Evolutionary conservation across 2,113 vertebrate genomes (phyloP), one percentile per base, ranked within the genome.

Genomic region (Aegypius monachus): DNA sequence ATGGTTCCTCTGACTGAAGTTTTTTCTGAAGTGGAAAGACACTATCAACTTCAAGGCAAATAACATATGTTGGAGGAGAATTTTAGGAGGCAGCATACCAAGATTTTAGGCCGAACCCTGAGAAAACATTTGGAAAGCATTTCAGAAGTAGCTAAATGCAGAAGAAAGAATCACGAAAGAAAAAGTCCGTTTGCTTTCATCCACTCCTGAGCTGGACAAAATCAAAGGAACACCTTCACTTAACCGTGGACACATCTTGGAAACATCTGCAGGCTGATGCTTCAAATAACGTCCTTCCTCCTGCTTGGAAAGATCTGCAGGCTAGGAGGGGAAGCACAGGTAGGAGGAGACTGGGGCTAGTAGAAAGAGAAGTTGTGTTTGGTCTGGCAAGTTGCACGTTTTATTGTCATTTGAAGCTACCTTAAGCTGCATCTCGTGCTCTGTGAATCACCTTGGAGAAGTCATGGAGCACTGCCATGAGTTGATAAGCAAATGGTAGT

Each of bases 91-190:
- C 68, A 88, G 86, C 45, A 82, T 84, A 92, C 71, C 63, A 80
- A 83, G 88, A 88, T 83, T 92, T 91, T 91, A 88, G 63, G 45
- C 83, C 87, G 93, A 94, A 78, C 42, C n/a, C 61, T 23, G 63
- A 88, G 43, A 95, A 88, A 90, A 90, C 80, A 48, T 62, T 93
- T 95, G 88, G 81, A 88, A 97, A 77, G 75, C 53, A 61, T 92
- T 95, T 88, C 55, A 86, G 65, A 95, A 92, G 40, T 78, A 84
- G 84, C 65, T 83, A 59, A 79, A 70, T 86, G 75, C 66, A 93
- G 79, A 91, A 78, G 53, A 85, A 90, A 72, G 40, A 86, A 72
- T 59, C 11, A 27, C 15, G 40, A 17, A 8, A 25, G 2, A 1
- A 4, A 53, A 55, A 27, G 21, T 56, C 36, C 18, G 1, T 62